A percentile compares a stretch with the other conserved stretches of the same genome.
Conservation (phyloP, 2,888 invertebrate genomes). For the Sinopyrophorus schimmeli region DNA sequence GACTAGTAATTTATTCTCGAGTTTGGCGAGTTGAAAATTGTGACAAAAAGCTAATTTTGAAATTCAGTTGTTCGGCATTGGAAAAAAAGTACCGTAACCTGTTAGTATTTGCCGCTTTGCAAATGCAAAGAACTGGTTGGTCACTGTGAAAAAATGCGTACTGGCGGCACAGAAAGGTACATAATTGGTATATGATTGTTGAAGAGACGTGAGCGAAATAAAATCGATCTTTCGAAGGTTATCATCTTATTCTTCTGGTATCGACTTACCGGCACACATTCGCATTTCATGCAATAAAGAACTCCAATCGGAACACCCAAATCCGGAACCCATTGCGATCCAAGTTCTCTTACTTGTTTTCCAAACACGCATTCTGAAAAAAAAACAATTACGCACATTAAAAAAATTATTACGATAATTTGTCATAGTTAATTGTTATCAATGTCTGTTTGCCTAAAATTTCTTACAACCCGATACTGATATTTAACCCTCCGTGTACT, state of each 20-base stretch:
- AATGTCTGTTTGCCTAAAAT: too few species aligned
- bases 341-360: slow-evolving; percentile 82
- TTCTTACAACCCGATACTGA: too few species aligned
- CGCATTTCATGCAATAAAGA: slow-evolving; percentile 94
- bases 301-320: slow-evolving; percentile 91
- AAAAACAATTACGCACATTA: too few species aligned
- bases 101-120: slow-evolving; percentile 33
- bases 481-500: too few species aligned
- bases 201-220: slow-evolving; percentile 34
- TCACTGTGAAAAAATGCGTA: slow-evolving; percentile 21
- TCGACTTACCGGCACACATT: slow-evolving; percentile 88
- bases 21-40: too few species aligned
- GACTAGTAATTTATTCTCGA: too few species aligned
- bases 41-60: slow-evolving; percentile 13
- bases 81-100: slow-evolving; percentile 37
- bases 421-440: too few species aligned
- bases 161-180: slow-evolving; percentile 35
- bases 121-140: slow-evolving; percentile 38
- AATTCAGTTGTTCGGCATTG: slow-evolving; percentile 16
- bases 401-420: too few species aligned
- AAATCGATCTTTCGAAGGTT: slow-evolving; percentile 31
- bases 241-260: slow-evolving; percentile 22
- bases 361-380: slow-evolving; percentile 92
- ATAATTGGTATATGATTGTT: slow-evolving; percentile 37
- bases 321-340: slow-evolving; percentile 91